A percentile compares a stretch with the other conserved stretches of the same genome.
phyloP scores from a whole-genome alignment of 1,140 invertebrate species.

The Parapsyche elsis region DNA sequence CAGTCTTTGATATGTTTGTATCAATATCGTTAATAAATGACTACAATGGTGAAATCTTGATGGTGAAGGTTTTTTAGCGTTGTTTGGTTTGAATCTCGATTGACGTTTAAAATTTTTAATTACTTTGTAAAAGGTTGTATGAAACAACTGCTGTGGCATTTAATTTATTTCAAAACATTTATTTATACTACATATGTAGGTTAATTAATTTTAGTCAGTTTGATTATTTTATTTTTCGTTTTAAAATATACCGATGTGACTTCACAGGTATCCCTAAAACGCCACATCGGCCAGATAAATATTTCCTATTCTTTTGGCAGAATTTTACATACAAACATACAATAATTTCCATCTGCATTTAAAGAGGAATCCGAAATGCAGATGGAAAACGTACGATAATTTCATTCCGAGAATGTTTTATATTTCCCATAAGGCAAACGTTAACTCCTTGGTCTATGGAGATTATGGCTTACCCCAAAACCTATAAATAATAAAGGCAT shows the following conservation, averaged over 20 bases:
- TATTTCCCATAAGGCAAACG: conserved; percentile 42
- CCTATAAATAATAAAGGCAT: conserved; percentile 48
- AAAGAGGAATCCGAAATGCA: conserved; percentile 14
- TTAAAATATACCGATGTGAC: no score
- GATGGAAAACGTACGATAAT: conserved; percentile 20
- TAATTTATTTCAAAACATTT: background rate
- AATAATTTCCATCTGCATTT: no score
- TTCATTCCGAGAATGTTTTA: conserved; percentile 40
- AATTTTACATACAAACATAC: no score
- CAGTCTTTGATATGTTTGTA: no score
- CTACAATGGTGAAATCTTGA: background rate
- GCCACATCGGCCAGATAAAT: no score
- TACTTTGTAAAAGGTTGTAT: background rate
- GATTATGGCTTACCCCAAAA: conserved; percentile 50
- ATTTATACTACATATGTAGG: no score
- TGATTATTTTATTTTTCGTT: background rate
- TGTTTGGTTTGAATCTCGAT: background rate
- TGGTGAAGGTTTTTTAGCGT: background rate
- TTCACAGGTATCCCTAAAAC: no score
- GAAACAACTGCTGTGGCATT: background rate
- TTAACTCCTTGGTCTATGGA: conserved; percentile 30
- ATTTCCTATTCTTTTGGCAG: no score
- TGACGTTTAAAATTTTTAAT: conserved; percentile 12
- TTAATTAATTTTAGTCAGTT: no score
- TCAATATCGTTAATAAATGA: background rate